A percentile compares a stretch with the other conserved stretches of the same genome.
Evolutionary conservation across 1,140 invertebrate genomes (phyloP).

Genomic region (Monochamus saltuarius): DNA sequence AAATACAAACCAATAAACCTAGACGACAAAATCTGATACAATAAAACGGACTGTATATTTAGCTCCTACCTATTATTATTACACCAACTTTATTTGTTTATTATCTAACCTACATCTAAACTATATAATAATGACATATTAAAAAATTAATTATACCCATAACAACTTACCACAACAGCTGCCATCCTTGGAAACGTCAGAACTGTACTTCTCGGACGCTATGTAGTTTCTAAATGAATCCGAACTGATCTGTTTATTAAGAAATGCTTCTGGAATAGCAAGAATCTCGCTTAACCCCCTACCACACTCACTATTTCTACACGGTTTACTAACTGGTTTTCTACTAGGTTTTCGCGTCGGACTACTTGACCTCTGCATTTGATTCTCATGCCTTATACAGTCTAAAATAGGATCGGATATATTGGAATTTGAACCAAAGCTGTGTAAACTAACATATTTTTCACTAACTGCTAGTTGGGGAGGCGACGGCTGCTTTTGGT

Average conservation of each 20-base stretch:
- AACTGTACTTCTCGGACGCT: slow-evolving; percentile 5
- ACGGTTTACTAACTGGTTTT: slow-evolving; percentile 3
- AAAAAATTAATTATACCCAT: too few relatives aligned
- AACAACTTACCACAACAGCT: slow-evolving; percentile 4
- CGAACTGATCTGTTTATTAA: slow-evolving; percentile 46
- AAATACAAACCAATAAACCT: too few relatives aligned
- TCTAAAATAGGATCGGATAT: slow-evolving; percentile 35
- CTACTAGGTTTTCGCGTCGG: slow-evolving; percentile 8
- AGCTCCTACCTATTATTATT: too few relatives aligned
- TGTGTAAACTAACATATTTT: slow-evolving; percentile 29
- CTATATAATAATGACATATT: too few relatives aligned
- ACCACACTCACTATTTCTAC: slow-evolving; percentile 11
- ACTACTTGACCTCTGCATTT: slow-evolving; percentile 14
- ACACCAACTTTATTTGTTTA: too few relatives aligned
- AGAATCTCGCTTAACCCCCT: slow-evolving; percentile 42
- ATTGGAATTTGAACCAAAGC: slow-evolving; percentile 24
- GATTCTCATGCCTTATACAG: slow-evolving; percentile 15
- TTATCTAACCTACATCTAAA: too few relatives aligned
- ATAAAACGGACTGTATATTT: too few relatives aligned
- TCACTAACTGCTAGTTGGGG: neutral
- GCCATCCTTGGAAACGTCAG: neutral
- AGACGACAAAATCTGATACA: too few relatives aligned
- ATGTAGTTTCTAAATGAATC: slow-evolving; percentile 38
- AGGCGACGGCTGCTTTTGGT: neutral
- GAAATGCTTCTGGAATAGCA: slow-evolving; percentile 46